Evolutionary conservation across 2,797 vertebrate genomes (phyloP).

Genomic region (Chiloscyllium punctatum): DNA sequence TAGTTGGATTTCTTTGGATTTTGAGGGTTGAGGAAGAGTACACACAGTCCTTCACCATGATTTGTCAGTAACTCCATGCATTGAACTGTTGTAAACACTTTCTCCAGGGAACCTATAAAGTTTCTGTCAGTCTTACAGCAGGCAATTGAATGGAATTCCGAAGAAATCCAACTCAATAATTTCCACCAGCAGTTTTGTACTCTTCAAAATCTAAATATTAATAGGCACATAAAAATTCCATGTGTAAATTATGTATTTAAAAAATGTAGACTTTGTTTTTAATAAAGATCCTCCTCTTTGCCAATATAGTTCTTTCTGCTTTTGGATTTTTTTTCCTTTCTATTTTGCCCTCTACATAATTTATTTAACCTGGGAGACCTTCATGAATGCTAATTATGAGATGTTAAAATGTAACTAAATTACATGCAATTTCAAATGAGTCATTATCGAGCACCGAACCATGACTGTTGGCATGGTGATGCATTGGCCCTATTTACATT

Average conservation of each 20-base stretch:
- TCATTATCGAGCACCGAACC: constrained; percentile 31
- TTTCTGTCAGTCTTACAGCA: neutral
- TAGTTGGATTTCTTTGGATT: neutral
- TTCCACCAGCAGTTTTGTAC: neutral
- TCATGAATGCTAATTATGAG: constrained; percentile 31
- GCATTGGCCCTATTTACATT: constrained; percentile 25
- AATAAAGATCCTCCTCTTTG: neutral
- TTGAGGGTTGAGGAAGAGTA: neutral
- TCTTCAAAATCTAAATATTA: neutral
- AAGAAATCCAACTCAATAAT: constrained; percentile 1
- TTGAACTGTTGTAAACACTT: too few species aligned
- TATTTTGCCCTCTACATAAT: constrained; percentile 5
- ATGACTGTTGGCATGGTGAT: constrained; percentile 30
- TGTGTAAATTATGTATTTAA: neutral
- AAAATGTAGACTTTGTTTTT: neutral
- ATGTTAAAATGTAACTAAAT: constrained; percentile 37
- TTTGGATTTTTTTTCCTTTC: neutral
- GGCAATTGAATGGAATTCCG: neutral
- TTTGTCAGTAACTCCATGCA: neutral
- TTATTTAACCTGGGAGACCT: constrained; percentile 31
- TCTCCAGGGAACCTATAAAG: neutral
- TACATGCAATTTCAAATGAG: constrained; percentile 34
- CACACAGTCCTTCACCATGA: too few species aligned
- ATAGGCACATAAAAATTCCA: neutral
- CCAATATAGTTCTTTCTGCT: neutral